These are phyloP conservation scores for Microctenopoma steveboyesi DNA, from an alignment of 2,797 vertebrate genomes.

Conservation along the genomic window DNA sequence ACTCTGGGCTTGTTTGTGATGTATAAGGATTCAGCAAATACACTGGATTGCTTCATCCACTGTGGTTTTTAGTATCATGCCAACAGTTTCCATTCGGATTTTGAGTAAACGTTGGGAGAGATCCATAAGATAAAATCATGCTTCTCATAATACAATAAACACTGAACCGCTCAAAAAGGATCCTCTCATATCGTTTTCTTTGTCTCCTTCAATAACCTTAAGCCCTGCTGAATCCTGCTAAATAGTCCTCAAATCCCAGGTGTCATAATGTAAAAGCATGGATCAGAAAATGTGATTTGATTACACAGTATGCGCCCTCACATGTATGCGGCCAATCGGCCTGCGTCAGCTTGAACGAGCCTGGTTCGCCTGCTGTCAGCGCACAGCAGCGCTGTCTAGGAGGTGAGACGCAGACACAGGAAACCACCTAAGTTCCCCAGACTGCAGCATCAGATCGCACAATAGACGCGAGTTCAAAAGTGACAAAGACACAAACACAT, in stretches of 20 bases:
- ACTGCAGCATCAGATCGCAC: neutral
- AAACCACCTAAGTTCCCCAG: constrained; percentile 64
- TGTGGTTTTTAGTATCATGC: neutral
- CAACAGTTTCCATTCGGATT: neutral
- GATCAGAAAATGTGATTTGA: neutral
- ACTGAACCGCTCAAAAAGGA: neutral
- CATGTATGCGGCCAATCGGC: neutral
- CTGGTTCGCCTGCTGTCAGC: constrained; percentile 8
- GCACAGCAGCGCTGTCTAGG: neutral
- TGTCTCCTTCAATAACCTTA: neutral
- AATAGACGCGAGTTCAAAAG: constrained; percentile 3
- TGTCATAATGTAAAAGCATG: neutral
- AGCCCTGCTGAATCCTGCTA: neutral
- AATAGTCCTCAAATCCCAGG: neutral
- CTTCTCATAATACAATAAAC: neutral
- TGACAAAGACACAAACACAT: constrained; percentile 1
- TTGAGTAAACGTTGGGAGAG: neutral
- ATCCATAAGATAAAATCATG: neutral
- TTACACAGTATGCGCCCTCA: neutral
- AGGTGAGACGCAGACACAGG: constrained; percentile 49
- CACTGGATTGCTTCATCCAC: neutral
- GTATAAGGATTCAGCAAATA: neutral
- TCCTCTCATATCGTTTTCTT: neutral
- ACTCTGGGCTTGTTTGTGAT: neutral
- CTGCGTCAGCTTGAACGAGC: constrained; percentile 23